Evolutionary conservation across 2,888 invertebrate species (phyloP).

Genomic region (Thera britannica): DNA sequence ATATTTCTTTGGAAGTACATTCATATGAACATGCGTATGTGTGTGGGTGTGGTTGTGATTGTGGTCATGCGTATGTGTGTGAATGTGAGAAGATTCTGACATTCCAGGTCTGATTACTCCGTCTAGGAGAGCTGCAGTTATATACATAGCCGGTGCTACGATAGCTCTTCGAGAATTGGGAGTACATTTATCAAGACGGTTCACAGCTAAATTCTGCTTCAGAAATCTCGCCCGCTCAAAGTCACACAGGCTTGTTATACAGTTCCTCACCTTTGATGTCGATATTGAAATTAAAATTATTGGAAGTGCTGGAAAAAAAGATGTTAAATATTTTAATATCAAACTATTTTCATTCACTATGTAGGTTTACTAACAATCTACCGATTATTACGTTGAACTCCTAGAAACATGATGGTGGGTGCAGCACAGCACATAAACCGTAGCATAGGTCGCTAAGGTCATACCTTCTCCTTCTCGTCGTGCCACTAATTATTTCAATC

Average conservation of each 20-base stretch:
- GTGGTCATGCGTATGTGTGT: conserved; percentile 1
- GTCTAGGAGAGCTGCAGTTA: not conserved
- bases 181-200: not conserved
- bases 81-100: not conserved
- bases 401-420: too few species aligned
- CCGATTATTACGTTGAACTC: too few species aligned
- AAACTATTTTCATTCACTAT: too few species aligned
- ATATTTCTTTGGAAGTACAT: not conserved
- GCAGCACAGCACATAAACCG: too few species aligned
- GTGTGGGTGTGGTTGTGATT: not conserved
- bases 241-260: not conserved
- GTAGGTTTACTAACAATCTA: too few species aligned
- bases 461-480: too few species aligned
- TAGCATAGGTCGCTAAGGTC: too few species aligned
- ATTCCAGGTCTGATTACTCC: not conserved
- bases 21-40: not conserved
- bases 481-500: too few species aligned
- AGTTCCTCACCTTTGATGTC: not conserved
- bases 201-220: not conserved
- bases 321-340: too few species aligned
- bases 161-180: not conserved
- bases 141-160: not conserved
- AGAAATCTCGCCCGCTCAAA: not conserved
- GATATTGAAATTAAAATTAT: not conserved
- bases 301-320: not conserved